These are phyloP conservation scores for Pseudomugil tenellus DNA, from an alignment of 2,797 vertebrate species.

Conservation along the genomic window DNA sequence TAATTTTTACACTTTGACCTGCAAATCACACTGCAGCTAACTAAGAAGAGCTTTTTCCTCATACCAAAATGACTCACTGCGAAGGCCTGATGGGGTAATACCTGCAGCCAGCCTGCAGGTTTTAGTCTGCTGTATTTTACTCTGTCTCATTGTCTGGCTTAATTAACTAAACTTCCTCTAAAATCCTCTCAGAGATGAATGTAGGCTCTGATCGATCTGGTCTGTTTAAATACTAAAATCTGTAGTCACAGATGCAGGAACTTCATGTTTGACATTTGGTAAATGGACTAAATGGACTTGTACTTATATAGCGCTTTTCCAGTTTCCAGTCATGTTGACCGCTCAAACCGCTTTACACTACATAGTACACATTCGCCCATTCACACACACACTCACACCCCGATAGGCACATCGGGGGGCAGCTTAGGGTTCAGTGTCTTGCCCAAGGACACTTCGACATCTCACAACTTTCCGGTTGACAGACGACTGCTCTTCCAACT, in stretches of 20 bases:
- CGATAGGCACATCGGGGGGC: too few relatives aligned
- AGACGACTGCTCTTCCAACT: too few relatives aligned
- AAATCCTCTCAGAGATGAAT: slow-evolving; percentile 14
- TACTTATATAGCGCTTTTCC: too few relatives aligned
- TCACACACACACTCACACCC: too few relatives aligned
- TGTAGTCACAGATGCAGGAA: slow-evolving; percentile 16
- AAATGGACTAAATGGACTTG: too few relatives aligned
- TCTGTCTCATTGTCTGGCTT: slow-evolving; percentile 15
- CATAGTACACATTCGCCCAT: too few relatives aligned
- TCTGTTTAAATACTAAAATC: slow-evolving; percentile 17
- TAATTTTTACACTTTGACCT: slow-evolving; percentile 12
- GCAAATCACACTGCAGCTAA: slow-evolving; percentile 1
- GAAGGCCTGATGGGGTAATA: slow-evolving; percentile 1
- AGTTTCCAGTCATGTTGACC: too few relatives aligned
- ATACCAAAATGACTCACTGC: slow-evolving; percentile 20
- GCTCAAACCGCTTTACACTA: too few relatives aligned
- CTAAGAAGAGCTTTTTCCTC: slow-evolving; percentile 1
- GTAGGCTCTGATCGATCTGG: neutral
- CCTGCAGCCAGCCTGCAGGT: slow-evolving; percentile 12
- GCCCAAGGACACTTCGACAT: too few relatives aligned
- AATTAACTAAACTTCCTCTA: slow-evolving; percentile 6
- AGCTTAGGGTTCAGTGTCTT: too few relatives aligned
- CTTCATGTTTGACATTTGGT: neutral
- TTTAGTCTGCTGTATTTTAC: slow-evolving; percentile 14
- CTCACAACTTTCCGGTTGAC: too few relatives aligned